Percentiles rank a stretch among this genome's conserved stretches.
phyloP scores from a whole-genome alignment of 1,140 invertebrate genomes.

The Triops longicaudatus region DNA sequence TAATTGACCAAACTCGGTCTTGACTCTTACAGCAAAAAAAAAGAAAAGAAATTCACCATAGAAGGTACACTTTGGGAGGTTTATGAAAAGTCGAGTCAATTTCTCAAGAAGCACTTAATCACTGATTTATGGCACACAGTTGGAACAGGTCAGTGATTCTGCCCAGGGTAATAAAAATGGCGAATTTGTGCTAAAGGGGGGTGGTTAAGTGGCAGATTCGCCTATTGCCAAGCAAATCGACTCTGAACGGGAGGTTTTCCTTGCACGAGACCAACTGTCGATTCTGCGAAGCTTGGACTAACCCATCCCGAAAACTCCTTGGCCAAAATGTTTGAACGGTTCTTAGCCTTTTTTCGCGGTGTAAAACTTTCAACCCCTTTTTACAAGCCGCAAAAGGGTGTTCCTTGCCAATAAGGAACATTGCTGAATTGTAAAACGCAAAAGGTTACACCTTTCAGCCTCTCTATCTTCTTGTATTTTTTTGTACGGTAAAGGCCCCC shows the following conservation, averaged over 20 bases:
- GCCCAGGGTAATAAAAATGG: neutral
- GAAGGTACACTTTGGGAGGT: too few species aligned
- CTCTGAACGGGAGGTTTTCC: neutral
- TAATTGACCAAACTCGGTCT: too few species aligned
- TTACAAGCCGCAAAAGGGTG: neutral
- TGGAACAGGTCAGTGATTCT: neutral
- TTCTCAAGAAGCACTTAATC: neutral
- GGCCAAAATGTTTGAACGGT: neutral
- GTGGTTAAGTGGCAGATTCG: neutral
- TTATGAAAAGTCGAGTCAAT: neutral
- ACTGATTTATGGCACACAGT: neutral
- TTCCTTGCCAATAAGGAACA: neutral
- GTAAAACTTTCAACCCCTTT: neutral
- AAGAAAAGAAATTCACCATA: too few species aligned
- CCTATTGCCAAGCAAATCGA: neutral
- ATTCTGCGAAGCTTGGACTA: neutral
- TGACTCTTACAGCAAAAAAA: too few species aligned
- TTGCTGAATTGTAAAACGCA: constrained; percentile 8
- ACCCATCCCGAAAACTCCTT: neutral
- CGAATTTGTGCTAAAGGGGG: constrained; percentile 10
- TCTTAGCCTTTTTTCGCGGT: neutral
- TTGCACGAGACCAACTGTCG: neutral
- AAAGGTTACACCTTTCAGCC: neutral
- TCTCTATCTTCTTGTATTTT: neutral
- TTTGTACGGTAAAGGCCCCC: neutral